A percentile compares a stretch with the other conserved stretches of the same genome.
These are phyloP conservation scores for Thamnophis elegans DNA, from an alignment of 2,797 vertebrate species.

Conservation along the genomic window DNA sequence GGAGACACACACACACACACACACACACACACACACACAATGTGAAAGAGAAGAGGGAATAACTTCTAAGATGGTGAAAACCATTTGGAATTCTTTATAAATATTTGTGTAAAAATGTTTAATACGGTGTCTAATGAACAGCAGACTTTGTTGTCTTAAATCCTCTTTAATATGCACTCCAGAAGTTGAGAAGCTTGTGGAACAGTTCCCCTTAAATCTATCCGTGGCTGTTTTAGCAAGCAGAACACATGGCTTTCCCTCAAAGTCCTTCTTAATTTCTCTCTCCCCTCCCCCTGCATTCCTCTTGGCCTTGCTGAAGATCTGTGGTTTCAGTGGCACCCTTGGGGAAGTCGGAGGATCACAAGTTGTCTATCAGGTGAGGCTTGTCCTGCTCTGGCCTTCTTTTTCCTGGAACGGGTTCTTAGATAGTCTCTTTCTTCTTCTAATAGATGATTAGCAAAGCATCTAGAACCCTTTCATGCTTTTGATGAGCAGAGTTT, in stretches of 20 bases:
- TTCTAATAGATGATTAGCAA: neutral
- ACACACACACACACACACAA: too few relatives aligned
- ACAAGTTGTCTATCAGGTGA: neutral
- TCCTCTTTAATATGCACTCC: neutral
- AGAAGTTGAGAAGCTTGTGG: neutral
- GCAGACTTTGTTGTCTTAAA: neutral
- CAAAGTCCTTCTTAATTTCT: neutral
- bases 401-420: neutral
- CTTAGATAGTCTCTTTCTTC: neutral
- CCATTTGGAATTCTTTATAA: neutral
- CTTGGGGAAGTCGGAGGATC: neutral
- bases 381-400: neutral
- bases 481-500: neutral
- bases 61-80: neutral
- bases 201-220: neutral
- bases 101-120: neutral
- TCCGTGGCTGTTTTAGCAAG: neutral
- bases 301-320: neutral
- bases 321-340: neutral
- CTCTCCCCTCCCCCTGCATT: neutral
- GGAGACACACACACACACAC: neutral
- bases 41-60: neutral
- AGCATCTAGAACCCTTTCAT: neutral
- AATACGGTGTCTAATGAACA: neutral
- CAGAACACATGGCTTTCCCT: neutral